A percentile compares a stretch with the other conserved stretches of the same genome.
phyloP scores from a whole-genome alignment of 2,888 invertebrate species.

The Harmothoe impar region DNA sequence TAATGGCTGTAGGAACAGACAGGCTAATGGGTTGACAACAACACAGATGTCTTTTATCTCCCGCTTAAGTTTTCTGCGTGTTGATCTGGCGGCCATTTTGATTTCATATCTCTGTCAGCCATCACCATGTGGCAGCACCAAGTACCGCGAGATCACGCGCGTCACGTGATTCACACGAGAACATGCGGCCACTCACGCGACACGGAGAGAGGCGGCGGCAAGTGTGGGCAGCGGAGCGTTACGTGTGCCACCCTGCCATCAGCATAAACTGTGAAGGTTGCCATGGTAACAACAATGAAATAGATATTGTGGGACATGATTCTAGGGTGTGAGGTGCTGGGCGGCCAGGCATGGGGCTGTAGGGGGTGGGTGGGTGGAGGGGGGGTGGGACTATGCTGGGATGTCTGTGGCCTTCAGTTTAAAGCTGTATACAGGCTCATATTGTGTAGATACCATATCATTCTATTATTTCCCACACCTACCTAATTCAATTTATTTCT shows the following conservation, averaged over 20 bases:
- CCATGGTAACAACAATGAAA: slow-evolving; percentile 35
- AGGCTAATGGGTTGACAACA: too few relatives aligned
- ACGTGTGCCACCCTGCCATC: background rate
- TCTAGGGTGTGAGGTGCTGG: background rate
- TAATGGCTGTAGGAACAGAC: too few relatives aligned
- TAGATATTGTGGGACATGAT: slow-evolving; percentile 24
- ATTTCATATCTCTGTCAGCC: background rate
- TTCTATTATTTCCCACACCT: too few relatives aligned
- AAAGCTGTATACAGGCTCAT: too few relatives aligned
- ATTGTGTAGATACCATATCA: too few relatives aligned
- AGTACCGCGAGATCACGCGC: background rate
- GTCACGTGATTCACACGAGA: slow-evolving; percentile 22
- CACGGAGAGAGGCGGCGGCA: background rate
- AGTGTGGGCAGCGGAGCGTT: background rate
- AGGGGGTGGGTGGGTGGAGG: too few relatives aligned
- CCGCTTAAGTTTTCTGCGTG: background rate
- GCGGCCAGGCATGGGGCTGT: too few relatives aligned
- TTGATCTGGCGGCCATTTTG: slow-evolving; percentile 32
- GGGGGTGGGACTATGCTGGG: too few relatives aligned
- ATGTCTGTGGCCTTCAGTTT: too few relatives aligned
- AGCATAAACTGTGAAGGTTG: background rate
- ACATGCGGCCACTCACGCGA: background rate
- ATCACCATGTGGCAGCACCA: background rate
- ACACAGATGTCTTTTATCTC: background rate
- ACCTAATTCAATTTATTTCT: too few relatives aligned